Base-by-base conservation (phyloP, 2,113 vertebrate species). In the Syngnathus floridae region DNA sequence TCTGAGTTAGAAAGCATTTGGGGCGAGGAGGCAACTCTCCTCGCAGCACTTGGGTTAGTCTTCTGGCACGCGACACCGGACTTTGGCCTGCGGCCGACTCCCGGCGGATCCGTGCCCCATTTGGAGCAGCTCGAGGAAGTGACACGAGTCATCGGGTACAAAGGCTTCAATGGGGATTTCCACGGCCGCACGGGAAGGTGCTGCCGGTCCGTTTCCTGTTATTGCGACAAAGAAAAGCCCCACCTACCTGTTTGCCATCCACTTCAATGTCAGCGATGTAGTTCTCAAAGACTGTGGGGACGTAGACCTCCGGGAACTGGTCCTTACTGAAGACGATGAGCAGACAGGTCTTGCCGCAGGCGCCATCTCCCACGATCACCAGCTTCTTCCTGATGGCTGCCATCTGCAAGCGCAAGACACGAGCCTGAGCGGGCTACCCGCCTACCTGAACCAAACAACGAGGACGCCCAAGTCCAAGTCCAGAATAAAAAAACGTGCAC, bases 221-320 rank as follows among this genome's bases (percentile, higher is more conserved):
- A 71, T 76, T 77, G 26, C 26, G 26, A 31, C 26, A 3, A 31
- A 31, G 26, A 3, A 31, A 3, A 31, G 26, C 26, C 26, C 26
- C 26, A 31, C 26, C 26, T 66, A 98, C 97, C 95, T 99, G 97
- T 87, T 97, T 99, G 60, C 94, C 85, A 0, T 98, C 97, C 12
- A 99, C 97, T 87, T 99, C 97, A 12, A 99, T 98, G 88, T 98
- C 97, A 0, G 96, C 96, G 0, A 98, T 97, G 89, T 98, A 99
- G 92, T 99, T 98, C 87, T 98, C 97, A 1, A 99, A 99, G 67
- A 98, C 97, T 0, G 97, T 99, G 12, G 97, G 97, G 45, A 99
- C 95, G 0, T 99, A 99, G 70, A 98, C 97, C 66, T 98, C 97
- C 0, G 96, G 97, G 84, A 99, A 99, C 89, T 97, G 96, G 74